Evolutionary conservation across 2,797 vertebrate genomes (phyloP), one percentile per base, ranked within the genome.

Genomic region (Propithecus perrieri): DNA sequence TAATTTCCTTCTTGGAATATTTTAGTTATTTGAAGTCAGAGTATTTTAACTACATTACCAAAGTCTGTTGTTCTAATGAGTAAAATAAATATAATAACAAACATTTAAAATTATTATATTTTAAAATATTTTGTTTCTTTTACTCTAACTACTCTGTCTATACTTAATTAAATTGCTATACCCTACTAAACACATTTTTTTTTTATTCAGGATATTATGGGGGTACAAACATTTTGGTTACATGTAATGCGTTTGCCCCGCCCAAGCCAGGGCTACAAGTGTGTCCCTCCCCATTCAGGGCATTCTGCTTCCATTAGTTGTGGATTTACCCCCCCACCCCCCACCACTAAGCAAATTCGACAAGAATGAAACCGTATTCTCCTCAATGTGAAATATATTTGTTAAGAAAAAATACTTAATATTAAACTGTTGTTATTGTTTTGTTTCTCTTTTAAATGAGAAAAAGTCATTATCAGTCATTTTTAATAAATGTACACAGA

Each of bases 121-220:
- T 74, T 67, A 26, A 93, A 86, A 90, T 85, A 84, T 86, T 48
- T 28, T 57, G 15, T 83, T 83, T 84, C 20, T 94, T 69, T 85
- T 89, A 59, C 57, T 89, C 10, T 7, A 84, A 76, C 7, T 30
- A 50, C 41, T 74, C 61, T 38, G 33, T 55, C 26, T 80, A 41
- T 7, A 59, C 59, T 59, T 67, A 48, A 41, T 67, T 67, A 48
- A 41, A 67, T 50, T 43, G 10, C 24, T 55, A 26, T 41, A 30
- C 4, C 83, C 7, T 61, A 24, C 46, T 41, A 38, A 17, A 7
- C 61, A n/a, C 22, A 10, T 57, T 57, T 57, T 57, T 53, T 55
- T 57, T 57, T 57, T 22, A 53, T 57, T 57, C 22, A 10, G 22
- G 22, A 57, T 57, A 24, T 10, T 57, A 57, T 24, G 8, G 22